phyloP scores from a whole-genome alignment of 2,888 invertebrate species.

The Thyatira batis region DNA sequence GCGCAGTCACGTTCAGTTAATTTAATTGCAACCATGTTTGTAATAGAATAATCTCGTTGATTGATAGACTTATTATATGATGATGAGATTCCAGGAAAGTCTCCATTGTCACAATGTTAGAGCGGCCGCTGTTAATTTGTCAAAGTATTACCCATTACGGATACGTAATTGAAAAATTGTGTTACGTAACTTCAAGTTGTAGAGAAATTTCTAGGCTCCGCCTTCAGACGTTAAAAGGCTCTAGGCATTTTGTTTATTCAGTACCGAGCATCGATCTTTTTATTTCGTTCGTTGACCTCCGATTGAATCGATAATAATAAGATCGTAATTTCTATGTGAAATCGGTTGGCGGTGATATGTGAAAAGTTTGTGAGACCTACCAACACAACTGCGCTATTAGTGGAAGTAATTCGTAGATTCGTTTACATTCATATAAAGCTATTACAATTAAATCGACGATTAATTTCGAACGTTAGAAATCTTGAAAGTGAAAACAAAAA shows the following conservation, averaged over 20 bases:
- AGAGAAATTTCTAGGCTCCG: conserved; percentile 68
- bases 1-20: conserved; percentile 65
- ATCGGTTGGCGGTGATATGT: conserved; percentile 56
- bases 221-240: conserved; percentile 65
- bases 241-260: conserved; percentile 73
- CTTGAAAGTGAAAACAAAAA: conserved; percentile 27
- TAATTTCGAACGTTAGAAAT: conserved; percentile 43
- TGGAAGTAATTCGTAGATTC: conserved; percentile 46
- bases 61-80: conserved; percentile 72
- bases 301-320: conserved; percentile 70
- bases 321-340: conserved; percentile 69
- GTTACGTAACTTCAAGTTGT: conserved; percentile 66
- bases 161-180: conserved; percentile 63
- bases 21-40: conserved; percentile 64
- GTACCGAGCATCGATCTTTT: conserved; percentile 53
- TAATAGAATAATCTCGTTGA: conserved; percentile 70
- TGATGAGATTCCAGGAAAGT: conserved; percentile 68
- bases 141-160: conserved; percentile 58
- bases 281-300: conserved; percentile 63
- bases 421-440: conserved; percentile 41
- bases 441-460: conserved; percentile 50
- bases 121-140: conserved; percentile 55
- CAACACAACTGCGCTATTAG: conserved; percentile 37
- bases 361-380: conserved; percentile 48
- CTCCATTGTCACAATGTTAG: conserved; percentile 55